A percentile compares a stretch with the other conserved stretches of the same genome.
Conservation (phyloP, 2,888 invertebrate species). For the Mechanitis mazaeus region DNA sequence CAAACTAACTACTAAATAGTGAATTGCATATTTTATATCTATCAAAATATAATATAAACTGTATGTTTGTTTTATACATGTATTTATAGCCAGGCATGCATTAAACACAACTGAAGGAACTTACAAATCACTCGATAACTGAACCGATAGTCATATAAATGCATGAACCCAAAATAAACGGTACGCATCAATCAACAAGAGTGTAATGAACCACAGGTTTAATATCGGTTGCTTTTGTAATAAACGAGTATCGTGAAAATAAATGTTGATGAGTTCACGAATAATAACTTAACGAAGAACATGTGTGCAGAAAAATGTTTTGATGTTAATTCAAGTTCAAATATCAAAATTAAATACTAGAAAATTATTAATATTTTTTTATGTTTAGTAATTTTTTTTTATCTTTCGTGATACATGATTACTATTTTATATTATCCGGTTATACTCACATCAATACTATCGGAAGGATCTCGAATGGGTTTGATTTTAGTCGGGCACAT, state of each 20-base stretch:
- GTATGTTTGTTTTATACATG: background rate
- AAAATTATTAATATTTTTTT: too few species aligned
- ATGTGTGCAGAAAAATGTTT: background rate
- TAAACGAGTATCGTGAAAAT: conserved; percentile 21
- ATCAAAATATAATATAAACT: background rate
- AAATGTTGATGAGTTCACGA: conserved; percentile 11
- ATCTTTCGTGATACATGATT: too few species aligned
- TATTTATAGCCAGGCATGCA: conserved; percentile 3
- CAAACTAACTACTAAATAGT: too few species aligned
- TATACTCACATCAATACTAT: too few species aligned
- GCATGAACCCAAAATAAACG: conserved; percentile 30
- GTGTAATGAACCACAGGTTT: conserved; percentile 26
- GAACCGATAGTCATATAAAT: conserved; percentile 18
- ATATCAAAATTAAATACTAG: too few species aligned
- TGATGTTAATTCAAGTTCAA: background rate
- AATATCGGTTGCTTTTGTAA: conserved; percentile 26
- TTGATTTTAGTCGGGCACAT: too few species aligned
- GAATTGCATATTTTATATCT: too few species aligned
- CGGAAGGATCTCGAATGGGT: too few species aligned
- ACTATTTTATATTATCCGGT: too few species aligned
- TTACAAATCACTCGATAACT: conserved; percentile 14
- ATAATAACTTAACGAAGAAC: background rate
- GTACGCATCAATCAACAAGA: conserved; percentile 30
- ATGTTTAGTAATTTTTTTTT: too few species aligned
- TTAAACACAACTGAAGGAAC: conserved; percentile 10